Base-by-base conservation (phyloP, 1,140 invertebrate species). In the Pogonus chalceus region DNA sequence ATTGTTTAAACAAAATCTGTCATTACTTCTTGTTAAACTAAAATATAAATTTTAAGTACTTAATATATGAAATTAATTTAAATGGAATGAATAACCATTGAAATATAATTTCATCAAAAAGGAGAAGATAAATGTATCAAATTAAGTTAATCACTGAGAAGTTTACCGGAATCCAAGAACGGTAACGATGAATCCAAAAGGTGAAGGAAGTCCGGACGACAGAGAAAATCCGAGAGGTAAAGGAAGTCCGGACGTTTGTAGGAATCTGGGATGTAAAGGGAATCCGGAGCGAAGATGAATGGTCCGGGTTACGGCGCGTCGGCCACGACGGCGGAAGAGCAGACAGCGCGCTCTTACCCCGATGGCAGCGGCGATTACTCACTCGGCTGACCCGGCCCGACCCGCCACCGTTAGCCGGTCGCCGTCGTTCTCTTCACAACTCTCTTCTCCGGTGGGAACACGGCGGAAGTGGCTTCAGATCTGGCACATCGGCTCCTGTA, bases 341-440 rank as follows among this genome's bases (percentile, higher is more conserved):
- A 65, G 65, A 67, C 65, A 65, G 65, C 64, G 62, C 59, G 62
- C 65, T 66, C 63, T 66, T 66, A 66, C 54, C 60, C 64, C 56
- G 58, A 57, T 65, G 65, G 62, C 64, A 64, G 62, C 53, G 54
- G 61, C 60, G 62, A 67, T 67, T 67, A 67, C 64, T 67, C 65
- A 67, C 64, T 53, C 57, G 58, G 54, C 56, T 49, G 59, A 60
- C 58, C 57, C 56, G 62, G 47, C 18, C 16, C 18, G 10, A 20
- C 47, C 22, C 47, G 47, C n/a, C n/a, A n/a, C n/a, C n/a, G n/a
- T n/a, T n/a, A n/a, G n/a, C n/a, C n/a, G n/a, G n/a, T n/a, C n/a
- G n/a, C n/a, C n/a, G n/a, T n/a, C n/a, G n/a, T n/a, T n/a, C n/a
- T n/a, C n/a, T 7, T 43, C 37, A 4, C 37, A 16, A 43, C 37